Evolutionary conservation across 2,888 invertebrate genomes (phyloP).

Genomic region (Lycia hirtaria): DNA sequence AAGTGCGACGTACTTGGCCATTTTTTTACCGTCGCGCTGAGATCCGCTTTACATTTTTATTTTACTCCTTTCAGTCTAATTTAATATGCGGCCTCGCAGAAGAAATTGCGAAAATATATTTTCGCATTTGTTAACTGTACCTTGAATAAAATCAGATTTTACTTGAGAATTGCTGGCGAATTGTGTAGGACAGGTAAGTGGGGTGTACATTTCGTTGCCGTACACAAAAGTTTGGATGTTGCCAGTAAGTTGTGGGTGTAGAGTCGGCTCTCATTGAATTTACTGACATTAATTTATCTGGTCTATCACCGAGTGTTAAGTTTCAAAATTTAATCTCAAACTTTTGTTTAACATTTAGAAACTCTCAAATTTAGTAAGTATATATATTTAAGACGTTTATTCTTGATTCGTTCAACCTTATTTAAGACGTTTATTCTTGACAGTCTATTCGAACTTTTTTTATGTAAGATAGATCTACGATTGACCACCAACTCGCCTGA

Average conservation of each 20-base stretch:
- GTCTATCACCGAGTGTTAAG: neutral
- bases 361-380: too few species aligned
- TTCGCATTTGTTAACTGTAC: slow-evolving; percentile 69
- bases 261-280: neutral
- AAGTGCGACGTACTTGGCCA: slow-evolving; percentile 46
- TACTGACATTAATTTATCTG: neutral
- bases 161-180: slow-evolving; percentile 54
- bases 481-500: too few species aligned
- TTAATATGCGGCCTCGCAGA: slow-evolving; percentile 75
- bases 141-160: slow-evolving; percentile 67
- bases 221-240: slow-evolving; percentile 24
- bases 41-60: slow-evolving; percentile 75
- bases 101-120: slow-evolving; percentile 73
- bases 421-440: too few species aligned
- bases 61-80: slow-evolving; percentile 77
- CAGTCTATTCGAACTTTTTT: too few species aligned
- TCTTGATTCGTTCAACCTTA: too few species aligned
- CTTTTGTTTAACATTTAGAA: too few species aligned
- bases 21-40: slow-evolving; percentile 61
- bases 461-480: too few species aligned
- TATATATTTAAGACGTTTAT: too few species aligned
- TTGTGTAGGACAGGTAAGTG: slow-evolving; percentile 50
- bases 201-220: slow-evolving; percentile 38
- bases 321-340: too few species aligned
- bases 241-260: neutral